Base-by-base conservation (phyloP, 2,888 invertebrate species). In the Acanthoscelides obtectus region DNA sequence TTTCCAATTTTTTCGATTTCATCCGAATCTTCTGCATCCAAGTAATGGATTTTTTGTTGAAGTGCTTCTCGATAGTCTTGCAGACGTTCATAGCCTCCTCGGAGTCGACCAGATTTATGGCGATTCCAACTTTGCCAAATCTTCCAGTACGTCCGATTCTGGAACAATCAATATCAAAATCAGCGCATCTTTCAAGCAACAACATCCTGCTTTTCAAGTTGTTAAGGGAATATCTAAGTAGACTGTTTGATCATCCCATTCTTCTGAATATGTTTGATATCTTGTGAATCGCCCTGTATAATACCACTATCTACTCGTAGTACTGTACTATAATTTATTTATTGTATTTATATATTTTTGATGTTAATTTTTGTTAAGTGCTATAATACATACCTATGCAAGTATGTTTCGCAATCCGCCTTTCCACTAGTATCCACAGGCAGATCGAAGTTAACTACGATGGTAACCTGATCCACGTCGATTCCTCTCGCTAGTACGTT, bases 371-470 rank as follows among this genome's bases (percentile, higher is more conserved):
- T n/a, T n/a, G n/a, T n/a, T n/a, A n/a, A n/a, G n/a, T n/a, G n/a
- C n/a, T n/a, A n/a, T 45, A 12, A 12, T 45, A 45, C 17, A 45
- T 45, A 45, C 45, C 45, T 45, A 84, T 99, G 99, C 74, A 99
- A 88, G 85, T 99, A 99, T 0, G 99, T 99, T 86, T 99, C 98
- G 86, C 94, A 97, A 84, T 98, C 98, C 0, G 98, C 96, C 81
- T 91, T 90, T 70, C 92, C 92, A 22, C 90, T 88, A 75, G 90
- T 84, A 82, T 96, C 94, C 83, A 96, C 90, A 2, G 99, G 99
- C 82, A 98, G 89, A 87, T 99, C 99, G 86, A 97, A 99, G 86
- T 99, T 99, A 0, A 99, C 96, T 20, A 99, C 99, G 70, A 99
- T 91, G 2, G 98, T 98, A 0, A 99, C 99, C 89, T 97, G 96